Base-by-base conservation (phyloP, 2,888 invertebrate genomes). In the Stenolophus ochropezus region DNA sequence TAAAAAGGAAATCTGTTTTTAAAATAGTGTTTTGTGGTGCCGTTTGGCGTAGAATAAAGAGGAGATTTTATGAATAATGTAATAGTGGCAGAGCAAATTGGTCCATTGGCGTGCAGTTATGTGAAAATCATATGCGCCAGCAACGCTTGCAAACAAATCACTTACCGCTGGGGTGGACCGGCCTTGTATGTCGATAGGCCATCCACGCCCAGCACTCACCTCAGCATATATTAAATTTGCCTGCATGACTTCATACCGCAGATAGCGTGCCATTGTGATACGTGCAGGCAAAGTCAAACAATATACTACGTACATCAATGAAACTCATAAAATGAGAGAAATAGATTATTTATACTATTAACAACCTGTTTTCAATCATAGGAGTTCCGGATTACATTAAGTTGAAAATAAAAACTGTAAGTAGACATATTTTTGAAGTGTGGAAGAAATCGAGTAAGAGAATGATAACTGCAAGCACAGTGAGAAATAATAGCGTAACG, bases 111-210 rank as follows among this genome's bases (percentile, higher is more conserved):
- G 4, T 56, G 56, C 21, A 56, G 56, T 56, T 53, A 56, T 21
- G 56, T 56, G 21, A 21, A 56, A 21, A 56, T 56, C 56, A 56
- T 56, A 56, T 56, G 56, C 56, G 56, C 20, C 56, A 6, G 56
- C 56, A 20, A 56, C 56, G 21, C 20, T 21, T 56, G 56, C 20
- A 56, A 56, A 56, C 56, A 56, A 56, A 56, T 56, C 56, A 56
- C 56, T 56, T 56, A 56, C 0, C 6, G 21, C 11, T 56, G 18
- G 21, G 8, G 18, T 56, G 20, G 56, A 20, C 49, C 49, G 49
- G n/a, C 16, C n/a, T 56, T 16, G 20, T 56, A 56, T 21, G 56
- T 56, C 56, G 56, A 21, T 56, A 18, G 56, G 11, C 56, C 21
- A 20, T 56, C 11, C 8, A 18, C 6, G 18, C 18, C 56, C 56